A percentile compares a stretch with the other conserved stretches of the same genome.
Conservation (phyloP, 2,888 invertebrate genomes). For the Eueremaeus valkanovi region DNA sequence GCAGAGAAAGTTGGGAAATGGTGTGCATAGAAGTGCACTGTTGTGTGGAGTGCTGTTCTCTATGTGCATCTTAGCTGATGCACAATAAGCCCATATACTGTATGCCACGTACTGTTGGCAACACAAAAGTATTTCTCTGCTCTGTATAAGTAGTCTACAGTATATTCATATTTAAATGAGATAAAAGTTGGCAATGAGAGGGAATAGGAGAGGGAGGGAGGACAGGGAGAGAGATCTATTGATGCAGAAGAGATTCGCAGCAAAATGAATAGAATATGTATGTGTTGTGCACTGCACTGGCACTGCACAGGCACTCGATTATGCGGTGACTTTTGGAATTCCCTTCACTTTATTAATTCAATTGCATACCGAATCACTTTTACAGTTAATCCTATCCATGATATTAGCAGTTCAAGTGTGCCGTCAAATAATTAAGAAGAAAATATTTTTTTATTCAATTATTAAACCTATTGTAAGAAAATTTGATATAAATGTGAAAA, state of each 20-base stretch:
- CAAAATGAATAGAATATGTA: background rate
- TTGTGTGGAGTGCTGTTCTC: too few relatives aligned
- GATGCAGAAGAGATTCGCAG: background rate
- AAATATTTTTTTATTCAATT: too few relatives aligned
- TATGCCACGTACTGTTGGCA: background rate
- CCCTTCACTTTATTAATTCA: background rate
- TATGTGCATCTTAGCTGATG: too few relatives aligned
- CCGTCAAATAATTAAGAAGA: too few relatives aligned
- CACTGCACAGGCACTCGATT: background rate
- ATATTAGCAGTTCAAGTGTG: background rate
- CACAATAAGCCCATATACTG: too few relatives aligned
- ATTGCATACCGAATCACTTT: background rate
- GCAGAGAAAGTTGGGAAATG: background rate
- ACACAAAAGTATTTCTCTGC: background rate
- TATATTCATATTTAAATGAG: slow-evolving; percentile 21
- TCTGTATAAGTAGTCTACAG: background rate
- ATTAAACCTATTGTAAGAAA: too few relatives aligned
- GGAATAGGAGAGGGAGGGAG: too few relatives aligned
- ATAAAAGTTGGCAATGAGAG: background rate
- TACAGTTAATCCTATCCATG: background rate
- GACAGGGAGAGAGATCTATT: background rate
- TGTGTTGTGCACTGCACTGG: background rate
- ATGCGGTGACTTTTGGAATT: background rate
- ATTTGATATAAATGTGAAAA: too few relatives aligned
- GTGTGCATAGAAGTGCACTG: background rate